Evolutionary conservation across 2,113 vertebrate genomes (phyloP).

Genomic region (Lonchura striata): DNA sequence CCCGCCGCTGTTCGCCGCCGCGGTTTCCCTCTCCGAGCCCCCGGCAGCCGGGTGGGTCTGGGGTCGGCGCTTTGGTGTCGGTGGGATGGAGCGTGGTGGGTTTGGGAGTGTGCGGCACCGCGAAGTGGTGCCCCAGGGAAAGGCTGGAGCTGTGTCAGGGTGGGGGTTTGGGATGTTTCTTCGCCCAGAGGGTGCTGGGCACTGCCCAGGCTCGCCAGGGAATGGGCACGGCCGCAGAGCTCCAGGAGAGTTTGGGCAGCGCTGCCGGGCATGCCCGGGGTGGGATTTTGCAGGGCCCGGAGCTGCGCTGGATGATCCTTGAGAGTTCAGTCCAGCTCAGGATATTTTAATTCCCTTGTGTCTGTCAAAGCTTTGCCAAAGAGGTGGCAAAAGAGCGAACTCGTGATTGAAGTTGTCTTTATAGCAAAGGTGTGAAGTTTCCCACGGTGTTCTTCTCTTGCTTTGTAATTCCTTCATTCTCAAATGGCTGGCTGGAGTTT

Average conservation of each 20-base stretch:
- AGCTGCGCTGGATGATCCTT: background rate
- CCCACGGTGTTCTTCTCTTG: background rate
- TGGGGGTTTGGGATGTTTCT: rapidly evolving
- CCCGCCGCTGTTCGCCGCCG: background rate
- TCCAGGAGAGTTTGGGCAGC: rapidly evolving
- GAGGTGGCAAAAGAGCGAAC: background rate
- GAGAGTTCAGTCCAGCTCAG: background rate
- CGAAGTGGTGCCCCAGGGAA: background rate
- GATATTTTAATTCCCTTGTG: background rate
- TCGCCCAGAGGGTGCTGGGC: background rate
- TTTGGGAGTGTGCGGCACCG: background rate
- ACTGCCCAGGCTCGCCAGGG: background rate
- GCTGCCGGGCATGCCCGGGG: background rate
- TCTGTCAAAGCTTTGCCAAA: background rate
- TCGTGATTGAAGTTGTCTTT: background rate
- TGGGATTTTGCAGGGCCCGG: background rate
- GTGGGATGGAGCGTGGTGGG: no score
- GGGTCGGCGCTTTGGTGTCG: no score
- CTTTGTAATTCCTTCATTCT: background rate
- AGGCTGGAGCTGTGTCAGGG: background rate
- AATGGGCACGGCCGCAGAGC: background rate
- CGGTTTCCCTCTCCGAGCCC: rapidly evolving
- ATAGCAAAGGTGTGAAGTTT: background rate
- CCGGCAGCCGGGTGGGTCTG: background rate
- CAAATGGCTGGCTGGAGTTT: background rate